phyloP scores from a whole-genome alignment of 2,888 invertebrate genomes.

The Keiferia lycopersicella region DNA sequence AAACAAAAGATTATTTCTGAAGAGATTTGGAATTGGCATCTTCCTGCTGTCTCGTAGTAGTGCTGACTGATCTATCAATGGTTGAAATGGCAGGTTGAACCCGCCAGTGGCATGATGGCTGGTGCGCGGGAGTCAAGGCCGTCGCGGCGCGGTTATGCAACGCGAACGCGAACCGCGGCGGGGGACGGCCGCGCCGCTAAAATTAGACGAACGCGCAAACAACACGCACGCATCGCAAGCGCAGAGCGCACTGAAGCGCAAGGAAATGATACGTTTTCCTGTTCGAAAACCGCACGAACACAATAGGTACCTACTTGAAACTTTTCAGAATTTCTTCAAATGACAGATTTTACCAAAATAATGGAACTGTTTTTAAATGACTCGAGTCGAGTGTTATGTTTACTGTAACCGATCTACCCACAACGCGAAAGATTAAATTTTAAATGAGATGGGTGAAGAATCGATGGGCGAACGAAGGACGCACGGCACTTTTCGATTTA shows the following conservation, averaged over 20 bases:
- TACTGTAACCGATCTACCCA: constrained; percentile 14
- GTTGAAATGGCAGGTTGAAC: constrained; percentile 11
- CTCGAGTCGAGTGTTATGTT: background rate
- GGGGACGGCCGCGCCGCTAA: constrained; percentile 61
- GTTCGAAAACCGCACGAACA: constrained; percentile 13
- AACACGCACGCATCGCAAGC: constrained; percentile 49
- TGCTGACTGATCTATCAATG: background rate
- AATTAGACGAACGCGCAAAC: constrained; percentile 74
- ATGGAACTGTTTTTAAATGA: too few relatives aligned
- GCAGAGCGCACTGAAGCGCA: constrained; percentile 33
- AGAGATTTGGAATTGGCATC: background rate
- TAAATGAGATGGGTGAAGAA: constrained; percentile 3
- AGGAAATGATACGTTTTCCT: constrained; percentile 25
- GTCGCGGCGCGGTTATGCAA: constrained; percentile 73
- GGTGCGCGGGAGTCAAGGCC: constrained; percentile 80
- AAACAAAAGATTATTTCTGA: too few relatives aligned
- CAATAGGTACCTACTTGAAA: too few relatives aligned
- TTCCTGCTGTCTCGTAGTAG: background rate
- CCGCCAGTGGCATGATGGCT: constrained; percentile 51
- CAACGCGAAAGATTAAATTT: constrained; percentile 2
- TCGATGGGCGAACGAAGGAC: background rate
- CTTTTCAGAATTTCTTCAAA: too few relatives aligned
- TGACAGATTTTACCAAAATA: too few relatives aligned
- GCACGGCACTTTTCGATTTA: background rate
- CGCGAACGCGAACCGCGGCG: constrained; percentile 44